Percentiles rank a stretch among this genome's conserved stretches.
Evolutionary conservation across 2,888 invertebrate genomes (phyloP).

Genomic region (Acronicta aceris): DNA sequence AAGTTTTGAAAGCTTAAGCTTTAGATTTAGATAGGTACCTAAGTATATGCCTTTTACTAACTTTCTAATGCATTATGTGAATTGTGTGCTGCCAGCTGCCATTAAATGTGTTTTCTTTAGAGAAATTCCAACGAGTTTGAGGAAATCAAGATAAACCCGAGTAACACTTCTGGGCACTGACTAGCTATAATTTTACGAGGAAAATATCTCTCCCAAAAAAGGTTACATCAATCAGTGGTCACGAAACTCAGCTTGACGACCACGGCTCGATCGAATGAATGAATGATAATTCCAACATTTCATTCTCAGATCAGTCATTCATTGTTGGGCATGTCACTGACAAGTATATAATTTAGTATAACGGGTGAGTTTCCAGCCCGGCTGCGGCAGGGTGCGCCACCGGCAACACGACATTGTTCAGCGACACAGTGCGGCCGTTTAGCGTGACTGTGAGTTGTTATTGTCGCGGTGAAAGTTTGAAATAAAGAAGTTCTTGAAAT

Average conservation of each 20-base stretch:
- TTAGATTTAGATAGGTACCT: no score
- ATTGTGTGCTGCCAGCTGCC: no score
- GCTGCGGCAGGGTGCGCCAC: conserved; percentile 49
- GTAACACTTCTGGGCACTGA: not conserved
- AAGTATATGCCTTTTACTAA: no score
- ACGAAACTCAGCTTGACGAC: not conserved
- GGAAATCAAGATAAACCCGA: no score
- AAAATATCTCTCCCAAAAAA: not conserved
- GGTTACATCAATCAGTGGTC: not conserved
- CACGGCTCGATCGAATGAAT: not conserved
- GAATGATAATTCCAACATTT: conserved; percentile 2
- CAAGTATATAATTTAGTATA: conserved; percentile 40
- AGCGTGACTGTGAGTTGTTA: conserved; percentile 58
- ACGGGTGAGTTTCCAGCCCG: conserved; percentile 28
- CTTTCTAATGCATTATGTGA: no score
- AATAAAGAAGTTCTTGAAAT: conserved; percentile 6
- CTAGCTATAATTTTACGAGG: not conserved
- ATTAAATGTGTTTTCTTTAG: no score
- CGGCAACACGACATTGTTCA: conserved; percentile 53
- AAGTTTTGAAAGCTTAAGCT: no score
- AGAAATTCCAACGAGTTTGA: no score
- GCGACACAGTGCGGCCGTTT: conserved; percentile 53
- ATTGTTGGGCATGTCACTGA: conserved; percentile 34
- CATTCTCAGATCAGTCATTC: conserved; percentile 24
- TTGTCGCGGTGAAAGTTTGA: conserved; percentile 35